A percentile compares a stretch with the other conserved stretches of the same genome.
phyloP scores from a whole-genome alignment of 2,113 vertebrate species.

The Strigops habroptila region DNA sequence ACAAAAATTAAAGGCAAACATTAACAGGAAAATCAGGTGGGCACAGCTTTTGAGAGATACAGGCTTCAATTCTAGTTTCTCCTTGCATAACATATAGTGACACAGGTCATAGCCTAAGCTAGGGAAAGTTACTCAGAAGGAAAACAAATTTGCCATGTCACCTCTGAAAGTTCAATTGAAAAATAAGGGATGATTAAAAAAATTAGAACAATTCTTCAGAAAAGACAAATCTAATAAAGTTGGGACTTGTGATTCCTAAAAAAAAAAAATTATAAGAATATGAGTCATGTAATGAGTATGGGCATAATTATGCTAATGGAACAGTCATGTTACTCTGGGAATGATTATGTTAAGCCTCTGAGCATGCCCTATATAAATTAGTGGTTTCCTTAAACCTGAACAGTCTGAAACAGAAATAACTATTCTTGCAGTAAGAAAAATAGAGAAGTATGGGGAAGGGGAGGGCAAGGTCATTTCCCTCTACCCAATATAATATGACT shows the following conservation, averaged over 20 bases:
- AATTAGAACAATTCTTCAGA: constrained; percentile 8
- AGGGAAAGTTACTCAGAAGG: background rate
- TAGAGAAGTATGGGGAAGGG: background rate
- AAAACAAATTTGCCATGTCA: background rate
- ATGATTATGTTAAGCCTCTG: constrained; percentile 31
- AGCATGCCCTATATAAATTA: constrained; percentile 27
- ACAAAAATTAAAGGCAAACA: background rate
- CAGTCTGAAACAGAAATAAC: constrained; percentile 6
- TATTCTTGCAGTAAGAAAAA: background rate
- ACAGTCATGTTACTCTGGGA: constrained; percentile 16
- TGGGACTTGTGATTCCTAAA: constrained; percentile 19
- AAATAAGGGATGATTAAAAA: constrained; percentile 10
- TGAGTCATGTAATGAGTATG: constrained; percentile 18
- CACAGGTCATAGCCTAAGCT: background rate
- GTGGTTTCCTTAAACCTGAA: constrained; percentile 11
- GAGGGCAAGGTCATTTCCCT: background rate
- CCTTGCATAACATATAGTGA: background rate
- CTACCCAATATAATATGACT: background rate
- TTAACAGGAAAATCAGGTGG: background rate
- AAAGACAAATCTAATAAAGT: constrained; percentile 42
- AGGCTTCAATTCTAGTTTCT: background rate
- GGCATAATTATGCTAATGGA: constrained; percentile 47
- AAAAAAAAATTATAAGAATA: background rate
- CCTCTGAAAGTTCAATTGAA: background rate
- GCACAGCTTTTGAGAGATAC: background rate